Evolutionary conservation across 1,140 invertebrate genomes (phyloP), one percentile per base, ranked within the genome.

Genomic region (Homarus americanus): DNA sequence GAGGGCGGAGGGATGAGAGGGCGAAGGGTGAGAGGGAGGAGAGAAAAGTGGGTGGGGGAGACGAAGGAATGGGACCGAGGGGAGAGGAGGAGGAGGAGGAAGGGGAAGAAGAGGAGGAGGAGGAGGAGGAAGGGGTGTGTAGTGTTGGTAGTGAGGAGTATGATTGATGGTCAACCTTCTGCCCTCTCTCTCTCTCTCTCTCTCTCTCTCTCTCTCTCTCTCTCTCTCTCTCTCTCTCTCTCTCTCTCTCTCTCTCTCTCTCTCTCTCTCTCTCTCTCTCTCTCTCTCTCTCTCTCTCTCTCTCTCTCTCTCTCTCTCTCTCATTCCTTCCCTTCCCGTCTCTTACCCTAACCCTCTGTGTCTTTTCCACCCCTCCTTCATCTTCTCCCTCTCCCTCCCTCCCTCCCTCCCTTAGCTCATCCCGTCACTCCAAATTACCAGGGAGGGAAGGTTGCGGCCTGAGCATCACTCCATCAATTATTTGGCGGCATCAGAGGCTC

Each of bases 381-480:
- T n/a, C n/a, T n/a, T 10, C 41, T 53, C 41, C 3, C 78, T 32
- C n/a, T 53, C 44, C 40, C 75, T 80, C 78, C 32, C 78, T 32
- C 78, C 20, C 79, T 63, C 49, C 53, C 49, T 63, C 49, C 79
- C 36, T n/a, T n/a, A n/a, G n/a, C n/a, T n/a, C 49, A 9, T 38
- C 58, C 12, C 36, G 2, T 63, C 53, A 24, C 49, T 44, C 49
- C 78, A 80, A 80, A 80, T 80, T 80, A 80, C 78, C 78, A 80
- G 9, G 7, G 41, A 80, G 78, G 78, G 78, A 28, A 41, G 41
- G 78, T 80, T 80, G 28, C 10, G 78, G 78, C 15, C 36, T 28
- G 38, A 40, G 76, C 53, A 80, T 80, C 78, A 53, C 41, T 80
- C 78, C 41, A 80, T 80, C 78, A 80, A 80, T 80, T 80, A 80